Conservation (phyloP, 2,888 invertebrate genomes). For the Pyrgus malvae region DNA sequence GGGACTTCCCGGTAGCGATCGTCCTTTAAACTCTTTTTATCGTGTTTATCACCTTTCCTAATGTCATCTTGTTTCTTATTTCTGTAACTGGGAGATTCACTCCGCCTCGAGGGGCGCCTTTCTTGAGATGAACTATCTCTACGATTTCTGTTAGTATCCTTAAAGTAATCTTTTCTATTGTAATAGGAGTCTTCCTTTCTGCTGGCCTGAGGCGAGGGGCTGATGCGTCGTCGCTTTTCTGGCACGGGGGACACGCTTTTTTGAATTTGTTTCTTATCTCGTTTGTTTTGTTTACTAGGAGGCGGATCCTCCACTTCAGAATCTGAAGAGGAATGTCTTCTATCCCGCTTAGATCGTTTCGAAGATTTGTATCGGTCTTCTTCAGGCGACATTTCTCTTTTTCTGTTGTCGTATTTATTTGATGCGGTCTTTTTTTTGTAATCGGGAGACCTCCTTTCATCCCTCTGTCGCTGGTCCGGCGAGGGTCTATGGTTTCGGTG, state of each 20-base stretch:
- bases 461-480: conserved; percentile 13
- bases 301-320: conserved; percentile 51
- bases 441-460: conserved; percentile 14
- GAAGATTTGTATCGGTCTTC: conserved; percentile 42
- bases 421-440: conserved; percentile 8
- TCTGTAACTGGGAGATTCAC: conserved; percentile 48
- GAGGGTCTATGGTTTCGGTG: conserved; percentile 2
- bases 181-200: conserved; percentile 48
- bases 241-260: conserved; percentile 55
- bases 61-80: conserved; percentile 43
- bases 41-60: conserved; percentile 43
- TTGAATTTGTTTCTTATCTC: conserved; percentile 53
- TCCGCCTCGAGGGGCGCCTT: conserved; percentile 42
- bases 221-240: conserved; percentile 59
- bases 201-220: conserved; percentile 52
- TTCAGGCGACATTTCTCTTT: conserved; percentile 12
- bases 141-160: conserved; percentile 39
- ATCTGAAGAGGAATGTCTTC: conserved; percentile 47
- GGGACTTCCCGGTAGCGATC: conserved; percentile 33
- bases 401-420: conserved; percentile 17
- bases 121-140: conserved; percentile 46
- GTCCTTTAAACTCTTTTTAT: conserved; percentile 48
- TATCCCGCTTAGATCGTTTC: conserved; percentile 55
- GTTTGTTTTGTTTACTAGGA: conserved; percentile 45
- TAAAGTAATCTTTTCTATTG: conserved; percentile 41